A percentile compares a stretch with the other conserved stretches of the same genome.
Evolutionary conservation across 2,888 invertebrate genomes (phyloP).

Genomic region (Zygaena filipendulae): DNA sequence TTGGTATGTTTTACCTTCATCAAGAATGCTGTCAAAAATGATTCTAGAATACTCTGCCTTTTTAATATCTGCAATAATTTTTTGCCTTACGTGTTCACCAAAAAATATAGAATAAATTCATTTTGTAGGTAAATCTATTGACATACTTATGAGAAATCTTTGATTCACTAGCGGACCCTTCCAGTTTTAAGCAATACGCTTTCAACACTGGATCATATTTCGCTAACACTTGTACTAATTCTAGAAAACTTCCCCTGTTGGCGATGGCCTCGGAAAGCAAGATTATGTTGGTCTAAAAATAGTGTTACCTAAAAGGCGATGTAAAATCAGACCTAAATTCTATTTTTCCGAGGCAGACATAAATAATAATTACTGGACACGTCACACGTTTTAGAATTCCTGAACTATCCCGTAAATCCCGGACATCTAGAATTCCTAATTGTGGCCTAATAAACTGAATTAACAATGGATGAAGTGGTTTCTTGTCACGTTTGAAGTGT

Average conservation of each 20-base stretch:
- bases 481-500: too few species aligned
- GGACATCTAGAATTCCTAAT: too few species aligned
- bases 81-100: constrained; percentile 5
- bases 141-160: constrained; percentile 5
- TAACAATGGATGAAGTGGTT: too few species aligned
- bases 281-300: constrained; percentile 7
- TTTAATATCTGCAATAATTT: constrained; percentile 3
- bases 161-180: constrained; percentile 8
- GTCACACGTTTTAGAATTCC: too few species aligned
- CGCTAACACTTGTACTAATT: constrained; percentile 8
- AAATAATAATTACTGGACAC: too few species aligned
- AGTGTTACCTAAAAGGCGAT: constrained; percentile 6
- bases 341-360: too few species aligned
- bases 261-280: constrained; percentile 5
- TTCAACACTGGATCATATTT: constrained; percentile 10
- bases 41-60: too few species aligned
- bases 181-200: constrained; percentile 8
- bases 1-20: constrained; percentile 4
- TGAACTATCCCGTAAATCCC: too few species aligned
- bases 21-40: too few species aligned
- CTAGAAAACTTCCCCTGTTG: constrained; percentile 8
- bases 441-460: too few species aligned
- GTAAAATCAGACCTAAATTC: too few species aligned
- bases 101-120: constrained; percentile 8
- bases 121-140: constrained; percentile 8